Base-by-base conservation (phyloP, 1,140 invertebrate genomes). In the Microplitis demolitor region DNA sequence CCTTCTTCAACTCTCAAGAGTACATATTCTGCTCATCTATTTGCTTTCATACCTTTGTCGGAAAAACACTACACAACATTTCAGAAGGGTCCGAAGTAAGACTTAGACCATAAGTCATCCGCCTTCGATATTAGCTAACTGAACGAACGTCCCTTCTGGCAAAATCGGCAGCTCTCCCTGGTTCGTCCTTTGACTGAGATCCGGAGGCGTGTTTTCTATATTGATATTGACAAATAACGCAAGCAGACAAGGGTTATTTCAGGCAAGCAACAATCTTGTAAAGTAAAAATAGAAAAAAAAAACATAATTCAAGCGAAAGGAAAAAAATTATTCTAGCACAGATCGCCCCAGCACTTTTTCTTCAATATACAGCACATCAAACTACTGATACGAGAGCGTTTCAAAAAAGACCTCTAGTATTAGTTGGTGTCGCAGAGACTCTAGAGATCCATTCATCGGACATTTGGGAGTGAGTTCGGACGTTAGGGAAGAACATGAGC, bases 361-460 rank as follows among this genome's bases (percentile, higher is more conserved):
- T 31, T 31, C 5, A 11, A 53, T 5, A 50, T 31, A 11, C 14
- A 5, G 39, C 45, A 37, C 9, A 39, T 56, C 16, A 4, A 45
- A 16, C 16, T 37, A n/a, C 61, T 16, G 39, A 45, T 45, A 45
- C 39, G 39, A n/a, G 11, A 71, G 4, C 9, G 54, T 35, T 14
- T 31, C 56, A 34, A 6, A 67, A 67, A 67, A 56, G 51, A 72
- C 70, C 45, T 54, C 63, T 51, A 66, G 58, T 73, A 73, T 74
- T 74, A 62, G 73, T 71, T 63, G 73, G 56, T 71, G 68, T 72
- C 63, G 70, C 39, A 11, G 53, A 53, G 54, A 34, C 79, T 76
- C 80, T 16, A 34, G 81, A 77, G 81, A 66, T 73, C 77, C 73
- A 79, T 82, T 82, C 76, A 80, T 82, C 73, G 71, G 75, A 63